phyloP scores from a whole-genome alignment of 2,113 vertebrate species.

The Gorsachius goisagi region DNA sequence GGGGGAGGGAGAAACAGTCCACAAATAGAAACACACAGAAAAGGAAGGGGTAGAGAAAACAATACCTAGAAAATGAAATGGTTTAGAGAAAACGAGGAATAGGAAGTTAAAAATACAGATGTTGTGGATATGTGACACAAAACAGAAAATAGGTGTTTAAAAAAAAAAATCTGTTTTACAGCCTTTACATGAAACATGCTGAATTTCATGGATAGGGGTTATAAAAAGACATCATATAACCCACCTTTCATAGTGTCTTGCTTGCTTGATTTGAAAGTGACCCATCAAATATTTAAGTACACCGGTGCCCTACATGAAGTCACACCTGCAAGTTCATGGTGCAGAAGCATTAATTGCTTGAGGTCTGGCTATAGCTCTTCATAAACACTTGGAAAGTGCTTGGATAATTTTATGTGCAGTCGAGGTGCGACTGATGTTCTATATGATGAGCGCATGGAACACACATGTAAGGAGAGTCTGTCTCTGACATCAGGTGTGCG shows the following conservation, averaged over 20 bases:
- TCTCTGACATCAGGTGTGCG: not conserved
- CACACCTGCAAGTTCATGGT: not conserved
- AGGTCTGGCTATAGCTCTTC: not conserved
- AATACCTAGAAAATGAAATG: not conserved
- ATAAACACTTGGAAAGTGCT: not conserved
- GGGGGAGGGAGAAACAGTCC: not conserved
- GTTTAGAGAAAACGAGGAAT: not conserved
- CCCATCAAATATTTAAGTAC: not conserved
- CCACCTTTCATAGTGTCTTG: not conserved
- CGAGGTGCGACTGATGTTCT: not conserved
- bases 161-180: not conserved
- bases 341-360: not conserved
- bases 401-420: not conserved
- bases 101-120: not conserved
- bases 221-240: not conserved
- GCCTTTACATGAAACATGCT: not conserved
- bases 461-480: not conserved
- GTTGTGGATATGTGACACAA: not conserved
- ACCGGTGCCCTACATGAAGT: not conserved
- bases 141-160: not conserved
- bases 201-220: not conserved
- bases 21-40: not conserved
- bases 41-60: not conserved
- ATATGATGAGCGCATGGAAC: not conserved
- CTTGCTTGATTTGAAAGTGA: not conserved